Conservation (phyloP, 2,113 vertebrate species). For the Anhinga anhinga region DNA sequence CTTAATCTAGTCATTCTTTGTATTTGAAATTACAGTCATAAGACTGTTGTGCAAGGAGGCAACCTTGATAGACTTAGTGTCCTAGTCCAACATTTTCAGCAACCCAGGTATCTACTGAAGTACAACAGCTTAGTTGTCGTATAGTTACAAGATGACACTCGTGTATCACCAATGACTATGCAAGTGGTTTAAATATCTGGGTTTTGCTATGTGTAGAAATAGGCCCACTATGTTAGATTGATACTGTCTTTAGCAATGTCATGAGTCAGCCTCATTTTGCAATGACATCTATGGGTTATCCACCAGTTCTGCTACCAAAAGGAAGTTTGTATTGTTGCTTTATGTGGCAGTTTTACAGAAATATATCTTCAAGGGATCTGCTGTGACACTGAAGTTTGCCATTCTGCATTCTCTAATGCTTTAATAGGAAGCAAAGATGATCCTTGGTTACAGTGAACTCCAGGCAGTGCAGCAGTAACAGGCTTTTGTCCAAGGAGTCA, state of each 20-base stretch:
- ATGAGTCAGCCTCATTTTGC: neutral
- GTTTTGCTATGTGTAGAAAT: neutral
- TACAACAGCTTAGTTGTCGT: neutral
- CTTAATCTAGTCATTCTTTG: neutral
- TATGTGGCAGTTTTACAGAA: neutral
- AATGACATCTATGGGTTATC: neutral
- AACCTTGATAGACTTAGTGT: neutral
- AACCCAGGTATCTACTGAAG: neutral
- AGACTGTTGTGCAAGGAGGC: neutral
- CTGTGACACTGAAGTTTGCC: neutral
- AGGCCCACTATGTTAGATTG: neutral
- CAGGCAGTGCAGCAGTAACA: neutral
- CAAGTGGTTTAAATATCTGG: neutral
- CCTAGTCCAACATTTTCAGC: neutral
- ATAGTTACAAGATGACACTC: neutral
- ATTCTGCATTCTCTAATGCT: neutral
- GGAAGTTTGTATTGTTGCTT: neutral
- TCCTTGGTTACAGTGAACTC: neutral
- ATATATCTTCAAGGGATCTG: neutral
- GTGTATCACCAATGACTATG: accelerated
- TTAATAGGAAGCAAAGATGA: neutral
- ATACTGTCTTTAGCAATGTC: neutral
- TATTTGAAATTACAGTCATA: neutral
- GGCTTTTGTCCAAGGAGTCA: neutral
- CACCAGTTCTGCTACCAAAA: neutral